phyloP scores from a whole-genome alignment of 2,113 vertebrate genomes.

The Cottus gobio region DNA sequence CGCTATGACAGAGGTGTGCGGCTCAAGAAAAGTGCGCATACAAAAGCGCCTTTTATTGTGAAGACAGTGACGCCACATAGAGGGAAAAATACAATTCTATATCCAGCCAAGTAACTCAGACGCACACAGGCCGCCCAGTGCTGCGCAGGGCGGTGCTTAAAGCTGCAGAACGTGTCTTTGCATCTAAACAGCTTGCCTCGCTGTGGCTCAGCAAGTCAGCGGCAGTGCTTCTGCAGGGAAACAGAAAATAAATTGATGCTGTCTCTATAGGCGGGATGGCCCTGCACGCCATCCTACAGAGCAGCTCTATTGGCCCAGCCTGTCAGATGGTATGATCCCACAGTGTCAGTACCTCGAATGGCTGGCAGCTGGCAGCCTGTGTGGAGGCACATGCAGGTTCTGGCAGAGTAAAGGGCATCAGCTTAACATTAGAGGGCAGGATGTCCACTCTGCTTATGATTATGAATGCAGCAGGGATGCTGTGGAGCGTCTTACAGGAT shows the following conservation, averaged over 20 bases:
- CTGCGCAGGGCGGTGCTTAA: background rate
- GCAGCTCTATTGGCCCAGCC: slow-evolving; percentile 25
- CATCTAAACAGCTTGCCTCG: slow-evolving; percentile 37
- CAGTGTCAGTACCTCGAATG: slow-evolving; percentile 31
- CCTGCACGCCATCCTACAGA: slow-evolving; percentile 17
- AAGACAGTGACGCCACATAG: background rate
- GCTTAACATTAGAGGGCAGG: slow-evolving; percentile 37
- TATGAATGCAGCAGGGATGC: slow-evolving; percentile 16
- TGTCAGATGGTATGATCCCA: slow-evolving; percentile 30
- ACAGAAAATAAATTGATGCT: slow-evolving; percentile 21
- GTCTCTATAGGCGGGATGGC: background rate
- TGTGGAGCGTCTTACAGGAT: background rate
- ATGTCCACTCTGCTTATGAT: slow-evolving; percentile 31
- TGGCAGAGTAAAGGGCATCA: slow-evolving; percentile 48
- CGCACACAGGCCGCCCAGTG: background rate
- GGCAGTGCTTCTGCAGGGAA: slow-evolving; percentile 13
- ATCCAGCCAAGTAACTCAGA: slow-evolving; percentile 5
- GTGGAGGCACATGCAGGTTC: slow-evolving; percentile 14
- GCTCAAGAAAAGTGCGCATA: background rate
- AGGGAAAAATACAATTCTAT: slow-evolving; percentile 9
- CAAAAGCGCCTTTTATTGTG: background rate
- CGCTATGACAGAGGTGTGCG: background rate
- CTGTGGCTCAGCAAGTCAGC: slow-evolving; percentile 25
- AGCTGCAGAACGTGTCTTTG: slow-evolving; percentile 43
- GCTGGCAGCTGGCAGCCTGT: slow-evolving; percentile 39